Evolutionary conservation across 23 tunicate genomes (phyloP), one percentile per base, ranked within the genome.

Genomic region (Pegea sp.): DNA sequence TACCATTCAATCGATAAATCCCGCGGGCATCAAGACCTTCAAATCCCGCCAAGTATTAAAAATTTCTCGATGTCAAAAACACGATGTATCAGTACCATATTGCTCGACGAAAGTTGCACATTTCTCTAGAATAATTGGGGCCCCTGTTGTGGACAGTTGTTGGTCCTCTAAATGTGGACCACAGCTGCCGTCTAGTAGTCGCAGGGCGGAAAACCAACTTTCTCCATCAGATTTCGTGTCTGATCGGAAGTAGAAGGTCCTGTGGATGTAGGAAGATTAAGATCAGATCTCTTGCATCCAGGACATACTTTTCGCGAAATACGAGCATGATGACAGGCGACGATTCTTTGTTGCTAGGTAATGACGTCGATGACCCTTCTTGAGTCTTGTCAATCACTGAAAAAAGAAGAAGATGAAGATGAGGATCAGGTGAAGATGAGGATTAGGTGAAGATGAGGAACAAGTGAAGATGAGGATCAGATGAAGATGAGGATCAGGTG

Each of bases 71-170:
- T 18, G 22, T 7, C 56, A 13, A 11, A n/a, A 51, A 20, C 56
- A 51, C 56, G 7, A 13, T 13, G 7, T n/a, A 5, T 2, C 5
- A 56, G 53, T 44, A 84, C 95, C 95, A 33, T 44, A 73, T 57
- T 73, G 81, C 44, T 84, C 95, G 22, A 84, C 66, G 54, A 67
- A 84, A 16, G 95, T 65, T 31, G 69, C 67, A 67, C 95, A 84
- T 33, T 84, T 84, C 33, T 84, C 84, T 2, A 84, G 42, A 16
- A 84, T 53, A 25, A 73, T 63, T 0, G 95, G 95, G 29, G 74
- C 84, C 16, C 76, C 95, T 53, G 69, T 76, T 7, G 68, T 52
- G 0, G 95, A 69, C 29, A 62, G 55, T 49, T 84, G 95, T 34
- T 72, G 76, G 29, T 74, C 75, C 1, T 68, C 72, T 8, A 84